These are phyloP conservation scores for Apeltes quadracus DNA, from an alignment of 2,113 vertebrate species.

Conservation along the genomic window DNA sequence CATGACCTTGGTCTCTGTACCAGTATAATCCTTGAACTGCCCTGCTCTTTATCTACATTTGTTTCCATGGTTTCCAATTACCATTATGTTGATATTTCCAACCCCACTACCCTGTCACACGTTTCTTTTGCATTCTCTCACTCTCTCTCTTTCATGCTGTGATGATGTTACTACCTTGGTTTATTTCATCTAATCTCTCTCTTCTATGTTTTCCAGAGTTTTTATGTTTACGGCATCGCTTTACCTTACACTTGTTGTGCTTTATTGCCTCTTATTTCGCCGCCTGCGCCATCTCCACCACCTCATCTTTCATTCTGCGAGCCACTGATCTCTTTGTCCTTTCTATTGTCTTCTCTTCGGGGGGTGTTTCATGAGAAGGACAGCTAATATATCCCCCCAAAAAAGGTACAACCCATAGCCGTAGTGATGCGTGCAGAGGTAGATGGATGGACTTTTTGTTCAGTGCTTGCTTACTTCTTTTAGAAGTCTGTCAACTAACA, in stretches of 20 bases:
- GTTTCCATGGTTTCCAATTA: constrained; percentile 51
- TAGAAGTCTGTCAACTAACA: constrained; percentile 55
- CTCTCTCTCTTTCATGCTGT: constrained; percentile 53
- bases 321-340: constrained; percentile 87
- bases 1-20: constrained; percentile 16
- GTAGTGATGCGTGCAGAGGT: constrained; percentile 55
- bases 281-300: constrained; percentile 29
- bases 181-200: constrained; percentile 83
- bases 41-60: constrained; percentile 42
- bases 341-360: constrained; percentile 83
- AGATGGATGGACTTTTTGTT: constrained; percentile 33
- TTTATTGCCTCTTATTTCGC: constrained; percentile 58
- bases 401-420: constrained; percentile 88
- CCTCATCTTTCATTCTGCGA: constrained; percentile 78
- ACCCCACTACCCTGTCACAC: constrained; percentile 28
- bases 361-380: constrained; percentile 93
- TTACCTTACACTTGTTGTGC: constrained; percentile 71
- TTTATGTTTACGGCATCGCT: constrained; percentile 79
- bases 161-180: constrained; percentile 51
- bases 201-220: constrained; percentile 87
- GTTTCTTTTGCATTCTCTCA: constrained; percentile 35
- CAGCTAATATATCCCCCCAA: constrained; percentile 91
- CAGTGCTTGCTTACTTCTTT: constrained; percentile 64
- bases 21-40: constrained; percentile 23
- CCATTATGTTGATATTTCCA: constrained; percentile 40